A percentile compares a stretch with the other conserved stretches of the same genome.
Evolutionary conservation across 2,888 invertebrate genomes (phyloP).

Genomic region (Pollenia labialis): DNA sequence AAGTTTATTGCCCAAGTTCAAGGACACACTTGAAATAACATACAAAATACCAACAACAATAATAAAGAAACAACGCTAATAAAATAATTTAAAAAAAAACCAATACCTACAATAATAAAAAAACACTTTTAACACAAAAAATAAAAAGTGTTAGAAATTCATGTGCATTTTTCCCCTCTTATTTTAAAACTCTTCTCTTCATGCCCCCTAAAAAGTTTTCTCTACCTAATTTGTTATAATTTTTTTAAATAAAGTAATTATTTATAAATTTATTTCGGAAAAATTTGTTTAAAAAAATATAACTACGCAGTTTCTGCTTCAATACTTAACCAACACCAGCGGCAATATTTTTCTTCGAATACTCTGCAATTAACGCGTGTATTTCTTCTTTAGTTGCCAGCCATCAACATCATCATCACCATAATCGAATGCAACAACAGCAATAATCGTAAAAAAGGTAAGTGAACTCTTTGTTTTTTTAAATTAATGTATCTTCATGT

Average conservation of each 20-base stretch:
- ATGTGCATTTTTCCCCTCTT: background rate
- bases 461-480: conserved; percentile 59
- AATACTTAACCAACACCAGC: conserved; percentile 2
- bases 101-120: conserved; percentile 2
- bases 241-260: conserved; percentile 17
- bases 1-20: conserved; percentile 79
- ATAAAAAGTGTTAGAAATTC: conserved; percentile 28
- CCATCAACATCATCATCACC: conserved; percentile 10
- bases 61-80: conserved; percentile 17
- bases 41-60: conserved; percentile 55
- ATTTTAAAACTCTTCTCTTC: conserved; percentile 15
- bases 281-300: conserved; percentile 22
- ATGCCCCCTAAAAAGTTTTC: conserved; percentile 16
- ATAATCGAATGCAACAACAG: background rate
- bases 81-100: conserved; percentile 16
- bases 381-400: conserved; percentile 3
- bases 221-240: background rate
- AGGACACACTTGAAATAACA: conserved; percentile 75
- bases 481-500: conserved; percentile 16
- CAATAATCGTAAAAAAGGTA: conserved; percentile 57
- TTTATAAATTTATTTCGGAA: conserved; percentile 14
- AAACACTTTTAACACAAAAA: background rate
- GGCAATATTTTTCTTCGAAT: conserved; percentile 13
- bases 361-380: background rate
- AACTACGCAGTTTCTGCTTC: conserved; percentile 51